Conservation (phyloP, 2,888 invertebrate genomes). For the Lasioglossum marginatum region DNA sequence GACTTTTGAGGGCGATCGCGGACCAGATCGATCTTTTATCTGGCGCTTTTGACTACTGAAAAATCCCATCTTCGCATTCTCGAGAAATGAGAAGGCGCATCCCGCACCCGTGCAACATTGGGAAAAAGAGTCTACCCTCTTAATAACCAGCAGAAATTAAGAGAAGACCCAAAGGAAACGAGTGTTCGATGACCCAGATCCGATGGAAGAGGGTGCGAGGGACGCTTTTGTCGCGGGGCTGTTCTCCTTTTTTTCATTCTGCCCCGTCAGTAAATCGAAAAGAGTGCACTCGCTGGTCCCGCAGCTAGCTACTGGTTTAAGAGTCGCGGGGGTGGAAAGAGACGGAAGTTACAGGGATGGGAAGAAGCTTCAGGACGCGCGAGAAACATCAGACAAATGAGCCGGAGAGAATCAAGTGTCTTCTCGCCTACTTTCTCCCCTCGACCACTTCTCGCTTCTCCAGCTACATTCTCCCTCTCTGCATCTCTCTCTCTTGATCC, state of each 20-base stretch:
- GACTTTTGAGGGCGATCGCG: too few species aligned
- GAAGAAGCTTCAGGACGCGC: neutral
- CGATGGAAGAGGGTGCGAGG: constrained; percentile 3
- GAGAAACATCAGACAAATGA: constrained; percentile 57
- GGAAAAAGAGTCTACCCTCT: too few species aligned
- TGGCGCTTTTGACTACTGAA: too few species aligned
- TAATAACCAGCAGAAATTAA: neutral
- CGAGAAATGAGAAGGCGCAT: too few species aligned
- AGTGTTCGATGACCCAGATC: constrained; percentile 44
- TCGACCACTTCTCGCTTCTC: constrained; percentile 24
- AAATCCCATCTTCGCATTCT: too few species aligned
- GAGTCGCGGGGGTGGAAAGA: neutral
- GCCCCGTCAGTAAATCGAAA: constrained; percentile 48
- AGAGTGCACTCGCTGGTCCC: constrained; percentile 16
- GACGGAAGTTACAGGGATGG: neutral
- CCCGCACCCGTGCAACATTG: too few species aligned
- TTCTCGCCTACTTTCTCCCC: constrained; percentile 15
- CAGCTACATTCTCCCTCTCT: neutral
- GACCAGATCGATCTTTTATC: too few species aligned
- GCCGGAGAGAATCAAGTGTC: constrained; percentile 43
- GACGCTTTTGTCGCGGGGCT: constrained; percentile 33
- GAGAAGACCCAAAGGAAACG: neutral
- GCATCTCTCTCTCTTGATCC: neutral
- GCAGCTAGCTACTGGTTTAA: neutral
- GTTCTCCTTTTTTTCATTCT: constrained; percentile 10